Evolutionary conservation across 1,140 invertebrate species (phyloP).

Genomic region (Tyrophagus putrescentiae): DNA sequence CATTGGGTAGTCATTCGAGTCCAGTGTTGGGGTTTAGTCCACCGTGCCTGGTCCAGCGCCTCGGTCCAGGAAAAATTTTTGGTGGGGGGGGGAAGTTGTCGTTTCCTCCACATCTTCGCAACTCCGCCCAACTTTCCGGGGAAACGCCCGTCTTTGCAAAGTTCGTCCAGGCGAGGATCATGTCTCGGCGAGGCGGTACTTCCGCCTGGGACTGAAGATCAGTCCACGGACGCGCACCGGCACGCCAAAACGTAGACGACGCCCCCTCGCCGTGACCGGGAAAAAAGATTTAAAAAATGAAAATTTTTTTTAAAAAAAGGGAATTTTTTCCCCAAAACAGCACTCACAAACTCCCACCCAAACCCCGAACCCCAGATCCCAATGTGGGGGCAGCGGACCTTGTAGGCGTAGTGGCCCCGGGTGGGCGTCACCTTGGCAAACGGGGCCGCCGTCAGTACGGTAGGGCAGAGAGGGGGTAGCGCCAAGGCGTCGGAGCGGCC

Average conservation of each 20-base stretch:
- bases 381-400: neutral
- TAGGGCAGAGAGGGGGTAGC: neutral
- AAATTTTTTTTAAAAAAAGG: too few species aligned
- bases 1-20: neutral
- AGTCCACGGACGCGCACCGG: conserved; percentile 18
- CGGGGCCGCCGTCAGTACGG: neutral
- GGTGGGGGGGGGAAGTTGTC: too few species aligned
- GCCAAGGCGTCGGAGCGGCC: neutral
- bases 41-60: too few species aligned
- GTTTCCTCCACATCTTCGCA: neutral
- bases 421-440: neutral
- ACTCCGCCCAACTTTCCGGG: neutral
- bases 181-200: conserved; percentile 17
- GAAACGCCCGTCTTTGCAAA: conserved; percentile 24
- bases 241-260: conserved; percentile 78
- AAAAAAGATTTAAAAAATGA: conserved; percentile 81
- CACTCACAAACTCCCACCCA: conserved; percentile 93
- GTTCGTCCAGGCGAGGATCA: conserved; percentile 42
- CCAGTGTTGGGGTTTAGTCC: neutral
- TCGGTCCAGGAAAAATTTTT: too few species aligned
- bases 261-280: conserved; percentile 94
- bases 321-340: conserved; percentile 74
- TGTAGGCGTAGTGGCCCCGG: neutral
- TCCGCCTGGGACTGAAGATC: conserved; percentile 24
- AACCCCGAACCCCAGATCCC: conserved; percentile 29